Conservation (phyloP, 2,113 vertebrate species). For the Clarias magur region DNA sequence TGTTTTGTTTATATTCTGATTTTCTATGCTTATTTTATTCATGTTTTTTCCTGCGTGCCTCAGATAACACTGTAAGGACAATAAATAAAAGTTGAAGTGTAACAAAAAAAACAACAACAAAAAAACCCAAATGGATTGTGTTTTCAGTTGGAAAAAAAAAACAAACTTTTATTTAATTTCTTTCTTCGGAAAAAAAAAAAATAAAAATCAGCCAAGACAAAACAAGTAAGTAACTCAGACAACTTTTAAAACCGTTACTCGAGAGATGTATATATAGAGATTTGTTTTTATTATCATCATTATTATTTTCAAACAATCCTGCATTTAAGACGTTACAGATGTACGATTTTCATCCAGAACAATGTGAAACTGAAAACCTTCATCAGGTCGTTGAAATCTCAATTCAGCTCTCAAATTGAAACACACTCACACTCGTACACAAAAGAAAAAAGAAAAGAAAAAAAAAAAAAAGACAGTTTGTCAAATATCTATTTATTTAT, state of each 20-base stretch:
- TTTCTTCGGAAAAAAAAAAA: not conserved
- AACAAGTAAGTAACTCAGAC: not conserved
- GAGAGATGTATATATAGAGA: slow-evolving; percentile 62
- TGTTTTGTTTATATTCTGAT: slow-evolving; percentile 39
- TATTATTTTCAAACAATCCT: slow-evolving; percentile 73
- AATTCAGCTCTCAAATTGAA: slow-evolving; percentile 62
- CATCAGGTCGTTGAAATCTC: slow-evolving; percentile 72
- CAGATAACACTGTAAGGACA: slow-evolving; percentile 71
- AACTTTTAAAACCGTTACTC: slow-evolving; percentile 42
- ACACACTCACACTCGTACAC: slow-evolving; percentile 34
- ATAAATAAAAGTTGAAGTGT: slow-evolving; percentile 59
- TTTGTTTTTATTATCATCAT: slow-evolving; percentile 53
- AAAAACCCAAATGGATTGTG: slow-evolving; percentile 53
- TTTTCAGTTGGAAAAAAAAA: slow-evolving; percentile 44
- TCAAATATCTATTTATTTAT: slow-evolving; percentile 53
- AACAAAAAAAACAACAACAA: not conserved
- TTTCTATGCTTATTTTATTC: slow-evolving; percentile 69
- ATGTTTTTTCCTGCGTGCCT: slow-evolving; percentile 74
- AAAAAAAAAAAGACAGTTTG: not conserved
- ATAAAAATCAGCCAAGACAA: slow-evolving; percentile 2
- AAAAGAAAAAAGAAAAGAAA: slow-evolving; percentile 46
- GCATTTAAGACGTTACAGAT: slow-evolving; percentile 73
- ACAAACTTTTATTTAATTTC: not conserved
- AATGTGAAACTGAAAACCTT: slow-evolving; percentile 72
- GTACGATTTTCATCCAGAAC: slow-evolving; percentile 72